Percentiles rank a stretch among this genome's conserved stretches.
Conservation (phyloP, 2,797 vertebrate species). For the Coilia nasus region DNA sequence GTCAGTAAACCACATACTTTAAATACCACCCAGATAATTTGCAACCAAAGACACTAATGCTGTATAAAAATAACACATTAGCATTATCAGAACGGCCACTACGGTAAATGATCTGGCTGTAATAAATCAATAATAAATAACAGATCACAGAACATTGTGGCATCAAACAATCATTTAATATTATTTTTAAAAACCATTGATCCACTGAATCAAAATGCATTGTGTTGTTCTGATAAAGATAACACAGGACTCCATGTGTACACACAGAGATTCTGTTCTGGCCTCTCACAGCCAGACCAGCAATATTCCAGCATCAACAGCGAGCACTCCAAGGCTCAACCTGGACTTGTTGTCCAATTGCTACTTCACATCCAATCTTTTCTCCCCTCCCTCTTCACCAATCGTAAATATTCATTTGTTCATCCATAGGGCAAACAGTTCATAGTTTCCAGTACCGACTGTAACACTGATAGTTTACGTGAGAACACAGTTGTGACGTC, state of each 20-base stretch:
- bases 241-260: not conserved
- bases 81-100: not conserved
- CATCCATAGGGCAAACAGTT: slow-evolving; percentile 1
- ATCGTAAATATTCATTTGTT: not conserved
- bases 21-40: too few relatives aligned
- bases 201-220: slow-evolving; percentile 23
- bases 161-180: slow-evolving; percentile 21
- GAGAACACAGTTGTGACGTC: not conserved
- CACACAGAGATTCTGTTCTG: slow-evolving; percentile 1
- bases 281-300: slow-evolving; percentile 4
- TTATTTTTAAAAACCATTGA: slow-evolving; percentile 19
- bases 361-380: slow-evolving; percentile 8
- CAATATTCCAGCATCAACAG: not conserved
- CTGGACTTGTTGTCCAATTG: not conserved
- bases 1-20: too few relatives aligned
- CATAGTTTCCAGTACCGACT: not conserved
- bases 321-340: not conserved
- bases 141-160: not conserved
- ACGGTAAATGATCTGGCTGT: too few relatives aligned
- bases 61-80: not conserved
- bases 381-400: not conserved
- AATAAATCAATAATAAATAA: not conserved
- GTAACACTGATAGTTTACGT: not conserved
- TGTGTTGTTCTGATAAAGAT: not conserved
- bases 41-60: too few relatives aligned